Evolutionary conservation across 2,888 invertebrate species (phyloP), one percentile per base, ranked within the genome.

Genomic region (Gryllus longicercus): DNA sequence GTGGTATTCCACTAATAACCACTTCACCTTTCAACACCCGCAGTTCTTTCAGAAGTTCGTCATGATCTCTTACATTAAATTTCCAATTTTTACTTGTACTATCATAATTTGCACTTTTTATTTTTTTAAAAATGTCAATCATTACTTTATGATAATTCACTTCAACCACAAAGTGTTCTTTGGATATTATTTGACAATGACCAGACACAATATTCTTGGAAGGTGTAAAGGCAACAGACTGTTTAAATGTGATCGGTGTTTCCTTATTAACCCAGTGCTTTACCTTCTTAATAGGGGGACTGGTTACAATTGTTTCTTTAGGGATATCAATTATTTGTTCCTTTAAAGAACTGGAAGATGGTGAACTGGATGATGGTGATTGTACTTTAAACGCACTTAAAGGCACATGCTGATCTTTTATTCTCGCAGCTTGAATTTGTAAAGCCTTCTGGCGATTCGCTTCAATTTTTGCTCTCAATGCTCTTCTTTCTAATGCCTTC

Each of bases 81-180:
- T 80, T 82, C 82, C 80, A 84, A 81, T 78, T 82, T 81, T 63
- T 83, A 21, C 78, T 83, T 79, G 78, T 83, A 85, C 85, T 89
- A 93, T 96, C 93, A 89, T 94, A 97, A 79, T 85, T 86, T 86
- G 88, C 93, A 10, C 93, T 93, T 12, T 92, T 90, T 84, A 96
- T 90, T 8, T 90, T 90, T 86, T 95, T 96, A 84, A 96, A 94
- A 51, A 93, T 87, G 81, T 93, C 91, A 78, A 96, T 91, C 2
- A 94, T 88, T 79, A 91, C 90, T 75, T 89, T 86, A 85, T 92
- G 90, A 86, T 91, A 97, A n/a, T 89, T 89, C 0, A 92, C 88
- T 50, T 93, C 91, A 0, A 95, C 92, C 81, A 90, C 90, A 88
- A 97, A 97, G 82, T 93, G 90, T 0, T 89, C 87, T 74, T 90